Conservation (phyloP, 2,888 invertebrate species). For the Alloscopus bannaensis region DNA sequence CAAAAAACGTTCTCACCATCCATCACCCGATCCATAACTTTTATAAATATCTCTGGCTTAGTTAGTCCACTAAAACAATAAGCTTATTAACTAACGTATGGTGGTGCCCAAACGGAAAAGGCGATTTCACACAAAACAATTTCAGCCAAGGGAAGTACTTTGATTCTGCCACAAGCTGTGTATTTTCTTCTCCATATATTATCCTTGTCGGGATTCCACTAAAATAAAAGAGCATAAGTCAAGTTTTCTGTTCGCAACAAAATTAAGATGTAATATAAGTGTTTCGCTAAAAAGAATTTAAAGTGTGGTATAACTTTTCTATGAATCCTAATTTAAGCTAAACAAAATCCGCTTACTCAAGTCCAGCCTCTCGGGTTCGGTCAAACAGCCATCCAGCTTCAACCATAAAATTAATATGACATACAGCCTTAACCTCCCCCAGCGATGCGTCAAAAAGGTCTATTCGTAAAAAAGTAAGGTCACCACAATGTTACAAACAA, state of each 20-base stretch:
- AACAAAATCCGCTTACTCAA: slow-evolving; percentile 80
- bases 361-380: slow-evolving; percentile 87
- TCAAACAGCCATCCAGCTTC: slow-evolving; percentile 92
- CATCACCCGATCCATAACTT: no score
- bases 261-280: no score
- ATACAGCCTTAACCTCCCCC: slow-evolving; percentile 83
- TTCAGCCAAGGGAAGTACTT: slow-evolving; percentile 80
- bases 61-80: no score
- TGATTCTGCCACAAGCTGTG: slow-evolving; percentile 78
- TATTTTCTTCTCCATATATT: slow-evolving; percentile 85
- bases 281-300: no score
- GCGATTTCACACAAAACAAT: slow-evolving; percentile 83
- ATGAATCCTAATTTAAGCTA: no score
- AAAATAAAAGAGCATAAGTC: no score
- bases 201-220: slow-evolving; percentile 84
- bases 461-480: no score
- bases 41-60: no score
- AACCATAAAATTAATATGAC: slow-evolving; percentile 96
- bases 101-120: slow-evolving; percentile 89
- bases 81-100: slow-evolving; percentile 84
- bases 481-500: slow-evolving; percentile 11
- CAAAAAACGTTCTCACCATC: no score
- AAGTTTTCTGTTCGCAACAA: no score
- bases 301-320: no score
- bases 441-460: slow-evolving; percentile 88